These are phyloP conservation scores for Trematomus bernacchii DNA, from an alignment of 2,797 vertebrate genomes.

Conservation along the genomic window DNA sequence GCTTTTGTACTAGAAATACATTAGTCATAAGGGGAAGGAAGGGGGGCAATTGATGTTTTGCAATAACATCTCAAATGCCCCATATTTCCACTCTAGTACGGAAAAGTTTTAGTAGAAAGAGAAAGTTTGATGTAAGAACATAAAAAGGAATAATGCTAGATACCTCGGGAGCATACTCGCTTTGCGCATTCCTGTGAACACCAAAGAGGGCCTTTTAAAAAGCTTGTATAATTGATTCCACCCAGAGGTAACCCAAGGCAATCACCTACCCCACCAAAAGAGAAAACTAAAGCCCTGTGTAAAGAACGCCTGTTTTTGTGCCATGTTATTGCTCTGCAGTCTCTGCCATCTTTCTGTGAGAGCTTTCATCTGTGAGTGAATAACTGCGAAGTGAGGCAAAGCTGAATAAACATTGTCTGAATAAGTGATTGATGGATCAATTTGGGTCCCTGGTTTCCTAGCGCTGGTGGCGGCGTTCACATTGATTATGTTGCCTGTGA, in stretches of 20 bases:
- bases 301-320: constrained; percentile 53
- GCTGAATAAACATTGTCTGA: constrained; percentile 79
- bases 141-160: constrained; percentile 72
- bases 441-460: constrained; percentile 63
- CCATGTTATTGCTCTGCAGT: constrained; percentile 33
- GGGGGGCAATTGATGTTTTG: constrained; percentile 60
- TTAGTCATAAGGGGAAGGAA: constrained; percentile 53
- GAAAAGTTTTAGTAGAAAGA: constrained; percentile 77
- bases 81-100: constrained; percentile 68
- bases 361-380: constrained; percentile 70
- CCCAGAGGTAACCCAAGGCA: constrained; percentile 75
- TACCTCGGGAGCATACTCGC: constrained; percentile 65
- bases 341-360: constrained; percentile 49
- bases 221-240: constrained; percentile 78
- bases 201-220: constrained; percentile 73
- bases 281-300: constrained; percentile 50
- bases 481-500: constrained; percentile 72
- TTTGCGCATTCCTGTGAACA: constrained; percentile 65
- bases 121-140: constrained; percentile 76
- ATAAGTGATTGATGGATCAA: constrained; percentile 80
- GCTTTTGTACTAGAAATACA: constrained; percentile 65
- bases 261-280: constrained; percentile 64
- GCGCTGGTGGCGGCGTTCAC: constrained; percentile 61
- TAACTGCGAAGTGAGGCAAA: constrained; percentile 62
- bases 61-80: constrained; percentile 71